Evolutionary conservation across 2,888 invertebrate species (phyloP), one percentile per base, ranked within the genome.

Genomic region (Lathronympha strigana): DNA sequence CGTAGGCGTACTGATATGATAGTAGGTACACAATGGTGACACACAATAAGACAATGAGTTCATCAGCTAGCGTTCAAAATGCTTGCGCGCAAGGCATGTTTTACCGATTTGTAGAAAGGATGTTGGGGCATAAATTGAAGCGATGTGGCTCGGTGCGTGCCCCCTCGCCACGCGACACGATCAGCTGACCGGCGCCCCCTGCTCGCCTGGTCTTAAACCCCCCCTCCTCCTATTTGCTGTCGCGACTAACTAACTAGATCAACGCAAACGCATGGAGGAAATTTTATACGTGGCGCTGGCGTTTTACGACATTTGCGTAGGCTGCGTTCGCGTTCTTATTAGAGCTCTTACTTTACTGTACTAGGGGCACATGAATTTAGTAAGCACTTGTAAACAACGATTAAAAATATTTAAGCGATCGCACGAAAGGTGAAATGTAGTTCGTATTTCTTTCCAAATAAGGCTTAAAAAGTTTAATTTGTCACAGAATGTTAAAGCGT

Each of bases 181-280:
- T 89, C 90, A 90, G 90, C 90, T 90, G 90, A 89, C 89, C 82
- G 84, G 70, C 74, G 76, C 78, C 77, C 79, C 74, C 76, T 75
- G 78, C 76, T 72, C 69, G 72, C 76, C 74, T 72, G 75, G 71
- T 58, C 31, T 50, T 51, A 47, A 47, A 43, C 54, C 55, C 62
- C 55, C 38, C 38, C 15, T 23, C 15, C 61, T 15, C 21, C 61
- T 53, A 49, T 55, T 28, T 38, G 40, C 53, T 38, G 60, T 43
- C 62, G 50, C 15, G 15, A 38, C 58, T 36, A 51, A 51, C 61
- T 55, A 40, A 54, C 61, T 55, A 49, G 13, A 55, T 58, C 63
- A 63, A 63, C 63, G 62, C 54, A 43, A 55, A 47, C 62, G 50
- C 61, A 66, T 31, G 28, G 28, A 45, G 25, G 38, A 55, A 66